Evolutionary conservation across 1,140 invertebrate genomes (phyloP), one percentile per base, ranked within the genome.

Genomic region (Papilio polytes): DNA sequence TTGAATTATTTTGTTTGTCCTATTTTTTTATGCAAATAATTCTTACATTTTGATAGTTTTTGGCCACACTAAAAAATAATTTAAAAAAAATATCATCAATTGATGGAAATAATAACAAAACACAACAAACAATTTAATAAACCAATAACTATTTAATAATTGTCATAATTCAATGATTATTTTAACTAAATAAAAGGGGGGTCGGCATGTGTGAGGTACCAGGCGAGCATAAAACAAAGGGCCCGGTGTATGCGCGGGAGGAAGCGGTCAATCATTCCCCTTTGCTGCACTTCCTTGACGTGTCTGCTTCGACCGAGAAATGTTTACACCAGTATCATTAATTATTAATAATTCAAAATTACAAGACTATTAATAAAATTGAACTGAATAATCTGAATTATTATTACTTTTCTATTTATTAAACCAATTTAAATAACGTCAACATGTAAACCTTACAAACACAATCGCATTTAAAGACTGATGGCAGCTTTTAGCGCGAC

Each of bases 191-290:
- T 77, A 78, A 73, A 80, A 77, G 18, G 59, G 59, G 59, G 59
- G 10, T 22, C 26, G 10, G 56, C 26, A 56, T 70, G 26, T 36
- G 51, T 46, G 51, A 15, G 48, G 80, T 82, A 90, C 88, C 85
- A 89, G 88, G 85, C 80, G 76, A 66, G 73, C 85, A 90, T 89
- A 90, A 91, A 91, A 90, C 89, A 90, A 91, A 89, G 86, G 87
- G 85, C 84, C 82, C 79, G 85, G 80, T 85, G 80, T 91, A 90
- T 51, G 84, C 83, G 83, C 85, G 82, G 83, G 83, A 92, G 91
- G 90, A 92, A 92, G 85, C 89, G 86, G 90, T 92, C 88, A 90
- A 91, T 92, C 91, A 93, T 90, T 86, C 88, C 87, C 85, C 84
- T 85, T 89, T 85, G 18, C 81, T 84, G 82, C 74, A 36, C 78